Evolutionary conservation across 30 jellyfish, hydroid and myxozoan species (phyloP).

Genomic region (Cassiopea xamachana): DNA sequence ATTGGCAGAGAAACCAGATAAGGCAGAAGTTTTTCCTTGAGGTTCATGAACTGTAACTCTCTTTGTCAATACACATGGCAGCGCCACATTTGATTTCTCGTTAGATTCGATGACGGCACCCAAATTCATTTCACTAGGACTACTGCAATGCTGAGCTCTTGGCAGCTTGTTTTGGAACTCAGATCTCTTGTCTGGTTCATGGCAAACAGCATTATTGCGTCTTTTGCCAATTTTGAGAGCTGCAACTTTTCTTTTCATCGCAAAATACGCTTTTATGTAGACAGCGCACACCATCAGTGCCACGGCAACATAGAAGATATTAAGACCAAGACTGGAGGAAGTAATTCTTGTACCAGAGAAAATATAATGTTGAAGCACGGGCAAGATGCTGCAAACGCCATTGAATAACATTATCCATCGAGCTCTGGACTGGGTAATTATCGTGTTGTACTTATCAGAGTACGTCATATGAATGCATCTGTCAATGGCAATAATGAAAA

Average conservation of each 20-base stretch:
- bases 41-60: too few relatives aligned
- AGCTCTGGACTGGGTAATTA: slow-evolving; percentile 7
- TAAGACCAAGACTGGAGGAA: not conserved
- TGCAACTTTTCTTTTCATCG: not conserved
- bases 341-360: too few relatives aligned
- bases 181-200: not conserved
- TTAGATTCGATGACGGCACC: too few relatives aligned
- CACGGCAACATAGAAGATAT: not conserved
- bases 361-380: too few relatives aligned
- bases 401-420: not conserved
- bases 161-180: not conserved
- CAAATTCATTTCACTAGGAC: too few relatives aligned
- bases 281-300: not conserved
- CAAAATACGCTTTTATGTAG: not conserved
- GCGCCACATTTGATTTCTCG: too few relatives aligned
- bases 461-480: slow-evolving; percentile 5
- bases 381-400: not conserved
- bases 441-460: not conserved
- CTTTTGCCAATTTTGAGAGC: not conserved
- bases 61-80: too few relatives aligned
- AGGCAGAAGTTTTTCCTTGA: too few relatives aligned
- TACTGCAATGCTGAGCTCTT: too few relatives aligned
- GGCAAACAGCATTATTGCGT: not conserved
- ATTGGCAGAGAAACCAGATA: too few relatives aligned
- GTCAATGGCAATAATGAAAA: not conserved